Conservation (phyloP, 2,888 invertebrate species). For the Sylvicola cinctus region DNA sequence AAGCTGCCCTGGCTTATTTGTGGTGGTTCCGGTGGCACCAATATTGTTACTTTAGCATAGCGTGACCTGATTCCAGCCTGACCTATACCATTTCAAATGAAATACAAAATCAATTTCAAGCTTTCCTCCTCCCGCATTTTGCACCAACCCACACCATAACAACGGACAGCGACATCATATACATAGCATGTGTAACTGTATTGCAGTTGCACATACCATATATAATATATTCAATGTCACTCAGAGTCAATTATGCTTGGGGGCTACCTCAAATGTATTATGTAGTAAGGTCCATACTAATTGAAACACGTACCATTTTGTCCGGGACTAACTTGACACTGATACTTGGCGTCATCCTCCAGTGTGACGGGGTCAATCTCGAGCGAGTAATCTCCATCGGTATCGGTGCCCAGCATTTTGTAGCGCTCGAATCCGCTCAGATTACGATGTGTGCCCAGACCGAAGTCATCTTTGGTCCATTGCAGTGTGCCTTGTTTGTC, state of each 20-base stretch:
- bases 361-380: slow-evolving; percentile 75
- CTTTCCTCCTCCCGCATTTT: no score
- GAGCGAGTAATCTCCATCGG: slow-evolving; percentile 83
- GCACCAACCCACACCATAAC: no score
- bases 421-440: slow-evolving; percentile 84
- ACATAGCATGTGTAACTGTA: no score
- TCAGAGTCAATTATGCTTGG: no score
- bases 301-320: slow-evolving; percentile 26
- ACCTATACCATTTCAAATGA: slow-evolving; percentile 23
- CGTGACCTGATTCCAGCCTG: slow-evolving; percentile 68
- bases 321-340: slow-evolving; percentile 84
- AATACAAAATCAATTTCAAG: slow-evolving; percentile 1
- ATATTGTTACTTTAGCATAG: slow-evolving; percentile 65
- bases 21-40: slow-evolving; percentile 81
- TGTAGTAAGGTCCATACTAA: no score
- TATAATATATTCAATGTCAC: no score
- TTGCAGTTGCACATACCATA: no score
- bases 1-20: slow-evolving; percentile 70
- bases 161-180: no score
- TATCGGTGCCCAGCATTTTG: slow-evolving; percentile 88
- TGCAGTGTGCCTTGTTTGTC: slow-evolving; percentile 78
- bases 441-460: slow-evolving; percentile 74
- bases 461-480: slow-evolving; percentile 96
- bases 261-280: no score
- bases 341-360: slow-evolving; percentile 83